Base-by-base conservation (phyloP, 2,888 invertebrate genomes). In the Eurois occulta region DNA sequence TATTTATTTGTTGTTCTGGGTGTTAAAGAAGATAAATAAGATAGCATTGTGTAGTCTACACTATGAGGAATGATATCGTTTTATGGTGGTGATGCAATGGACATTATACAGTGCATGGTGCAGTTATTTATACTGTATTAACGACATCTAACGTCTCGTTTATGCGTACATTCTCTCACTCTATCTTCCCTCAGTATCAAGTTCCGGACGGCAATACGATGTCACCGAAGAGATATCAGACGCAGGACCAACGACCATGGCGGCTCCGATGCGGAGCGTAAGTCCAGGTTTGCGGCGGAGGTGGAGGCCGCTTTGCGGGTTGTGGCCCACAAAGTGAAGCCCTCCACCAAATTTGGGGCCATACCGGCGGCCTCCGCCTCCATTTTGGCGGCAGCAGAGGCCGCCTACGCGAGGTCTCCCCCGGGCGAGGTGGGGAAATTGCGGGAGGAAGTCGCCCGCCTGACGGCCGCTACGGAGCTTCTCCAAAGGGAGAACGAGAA, bases 1-100 rank as follows among this genome's bases (percentile, higher is more conserved):
- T 16, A 58, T 75, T 80, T 80, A 81, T 81, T 70, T 69, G 43
- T 70, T 62, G 43, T 70, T 66, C 13, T 1, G 16, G n/a, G 7
- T 60, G 21, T 65, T 43, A 66, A 11, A n/a, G 32, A 35, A 28
- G n/a, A 80, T 43, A 52, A 7, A 69, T 41, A 28, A 52, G 3
- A 64, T n/a, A 8, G 35, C 3, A 48, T 60, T 60, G 16, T 41
- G 16, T 16, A 35, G 18, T 32, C 16, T 7, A n/a, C 28, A 67
- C 21, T 69, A 60, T n/a, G n/a, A 0, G 38, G 58, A 18, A 11
- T 35, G 18, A 55, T 18, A 28, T 1, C 8, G 2, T 46, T 66
- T 28, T 55, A 66, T 52, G 1, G 24, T 8, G 4, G n/a, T n/a
- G 16, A 32, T 48, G 18, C 35, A 38, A 38, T 46, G 8, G 38